phyloP scores from a whole-genome alignment of 1,140 invertebrate species.

The Pentalonia nigronervosa region DNA sequence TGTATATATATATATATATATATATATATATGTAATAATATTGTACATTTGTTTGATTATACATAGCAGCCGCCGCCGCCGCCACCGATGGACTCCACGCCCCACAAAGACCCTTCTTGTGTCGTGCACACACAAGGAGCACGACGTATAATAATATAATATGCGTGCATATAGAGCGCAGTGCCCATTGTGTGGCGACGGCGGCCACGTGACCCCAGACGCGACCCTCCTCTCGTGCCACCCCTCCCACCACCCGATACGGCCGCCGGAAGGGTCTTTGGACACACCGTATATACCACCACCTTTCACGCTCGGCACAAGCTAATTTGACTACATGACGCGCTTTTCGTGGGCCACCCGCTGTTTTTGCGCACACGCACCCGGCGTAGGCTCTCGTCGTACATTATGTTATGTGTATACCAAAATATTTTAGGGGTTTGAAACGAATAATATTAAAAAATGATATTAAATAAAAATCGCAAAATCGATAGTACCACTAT shows the following conservation, averaged over 20 bases:
- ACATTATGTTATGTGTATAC: background rate
- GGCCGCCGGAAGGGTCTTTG: conserved; percentile 38
- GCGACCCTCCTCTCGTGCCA: background rate
- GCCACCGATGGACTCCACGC: conserved; percentile 24
- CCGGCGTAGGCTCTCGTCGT: background rate
- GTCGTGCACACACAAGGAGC: conserved; percentile 32
- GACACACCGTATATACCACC: conserved; percentile 19
- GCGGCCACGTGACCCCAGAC: conserved; percentile 49
- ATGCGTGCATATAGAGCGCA: background rate
- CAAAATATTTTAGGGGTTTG: background rate
- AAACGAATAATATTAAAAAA: background rate
- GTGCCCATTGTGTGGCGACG: conserved; percentile 24
- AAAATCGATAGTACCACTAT: background rate
- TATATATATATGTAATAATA: conserved; percentile 4
- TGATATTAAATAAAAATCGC: background rate
- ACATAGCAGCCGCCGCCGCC: conserved; percentile 21
- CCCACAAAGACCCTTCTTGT: conserved; percentile 44
- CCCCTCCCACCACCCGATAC: background rate
- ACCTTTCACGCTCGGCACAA: conserved; percentile 47
- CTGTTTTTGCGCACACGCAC: conserved; percentile 43
- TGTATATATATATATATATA: background rate
- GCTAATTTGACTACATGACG: conserved; percentile 55
- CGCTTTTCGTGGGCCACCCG: conserved; percentile 44
- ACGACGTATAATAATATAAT: background rate
- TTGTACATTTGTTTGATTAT: conserved; percentile 55